Conservation (phyloP, 2,888 invertebrate genomes). For the Amiota mariae region DNA sequence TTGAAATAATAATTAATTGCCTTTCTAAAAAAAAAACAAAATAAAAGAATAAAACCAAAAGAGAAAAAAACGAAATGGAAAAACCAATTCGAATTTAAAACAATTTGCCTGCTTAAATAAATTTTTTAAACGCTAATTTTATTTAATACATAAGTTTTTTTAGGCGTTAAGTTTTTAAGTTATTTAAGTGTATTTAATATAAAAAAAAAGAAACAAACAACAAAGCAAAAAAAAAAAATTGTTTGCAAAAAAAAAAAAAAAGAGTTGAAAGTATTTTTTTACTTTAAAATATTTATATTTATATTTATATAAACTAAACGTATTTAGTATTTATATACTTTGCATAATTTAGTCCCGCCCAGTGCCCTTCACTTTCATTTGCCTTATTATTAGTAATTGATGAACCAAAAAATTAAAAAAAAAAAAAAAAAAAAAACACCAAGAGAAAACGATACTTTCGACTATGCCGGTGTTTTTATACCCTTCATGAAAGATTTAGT, state of each 20-base stretch:
- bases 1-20: slow-evolving; percentile 21
- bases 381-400: slow-evolving; percentile 67
- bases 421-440: neutral
- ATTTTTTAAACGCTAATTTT: slow-evolving; percentile 5
- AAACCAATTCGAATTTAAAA: slow-evolving; percentile 31
- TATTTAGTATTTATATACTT: slow-evolving; percentile 54
- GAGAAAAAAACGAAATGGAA: slow-evolving; percentile 9
- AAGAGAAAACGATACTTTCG: neutral
- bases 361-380: slow-evolving; percentile 71
- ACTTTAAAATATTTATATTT: slow-evolving; percentile 34
- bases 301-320: slow-evolving; percentile 32
- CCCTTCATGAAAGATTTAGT: slow-evolving; percentile 13
- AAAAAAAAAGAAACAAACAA: neutral
- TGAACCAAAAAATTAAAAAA: slow-evolving; percentile 35
- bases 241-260: slow-evolving; percentile 11
- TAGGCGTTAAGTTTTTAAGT: slow-evolving; percentile 54
- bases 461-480: slow-evolving; percentile 16
- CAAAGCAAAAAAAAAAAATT: neutral
- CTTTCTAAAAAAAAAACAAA: slow-evolving; percentile 24
- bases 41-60: slow-evolving; percentile 15
- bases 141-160: slow-evolving; percentile 22
- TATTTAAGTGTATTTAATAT: slow-evolving; percentile 12
- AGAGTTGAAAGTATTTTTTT: slow-evolving; percentile 26
- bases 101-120: slow-evolving; percentile 31
- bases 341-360: slow-evolving; percentile 54